Evolutionary conservation across 2,113 vertebrate genomes (phyloP), one percentile per base, ranked within the genome.

Genomic region (Oncorhynchus kisutch): DNA sequence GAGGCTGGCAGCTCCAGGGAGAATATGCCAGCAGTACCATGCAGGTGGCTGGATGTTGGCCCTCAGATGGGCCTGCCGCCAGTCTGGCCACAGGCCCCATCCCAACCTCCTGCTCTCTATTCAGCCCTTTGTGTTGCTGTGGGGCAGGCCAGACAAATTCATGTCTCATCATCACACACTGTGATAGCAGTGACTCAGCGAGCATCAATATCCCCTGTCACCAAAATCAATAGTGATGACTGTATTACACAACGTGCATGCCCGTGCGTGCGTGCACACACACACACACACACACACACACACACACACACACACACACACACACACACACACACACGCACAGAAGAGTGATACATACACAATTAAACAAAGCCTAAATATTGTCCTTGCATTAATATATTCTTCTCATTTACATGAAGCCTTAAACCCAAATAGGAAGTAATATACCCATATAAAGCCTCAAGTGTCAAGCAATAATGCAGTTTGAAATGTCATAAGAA

Each of bases 1-100:
- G 11, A 13, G 24, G 24, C 9, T 25, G 25, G 62, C 12, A 29
- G 67, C 27, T 39, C 18, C 67, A 68, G 16, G 67, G 27, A 20
- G 67, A 34, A 20, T 39, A 39, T 7, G 16, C 7, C 77, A 76
- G 74, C 66, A 69, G 89, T 86, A 86, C 82, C 75, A 89, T 91
- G 91, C 91, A 91, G 91, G 90, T 92, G 91, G 86, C 16, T 54
- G 86, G 87, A 88, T 90, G 86, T 86, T 90, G 86, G 84, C 88
- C 73, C 81, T 88, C 85, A 90, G 89, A 87, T 90, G 84, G 88
- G 90, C 83, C 81, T 20, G 82, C 86, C 78, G 91, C 87, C 91
- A 88, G 86, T 86, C 82, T 86, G 89, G 85, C 89, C 91, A 83
- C 66, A 84, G 88, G 85, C 89, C 29, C 13, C 13, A 11, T 27